Percentiles rank a stretch among this genome's conserved stretches.
phyloP scores from a whole-genome alignment of 2,888 invertebrate species.

The Microctonus aethiopoides region DNA sequence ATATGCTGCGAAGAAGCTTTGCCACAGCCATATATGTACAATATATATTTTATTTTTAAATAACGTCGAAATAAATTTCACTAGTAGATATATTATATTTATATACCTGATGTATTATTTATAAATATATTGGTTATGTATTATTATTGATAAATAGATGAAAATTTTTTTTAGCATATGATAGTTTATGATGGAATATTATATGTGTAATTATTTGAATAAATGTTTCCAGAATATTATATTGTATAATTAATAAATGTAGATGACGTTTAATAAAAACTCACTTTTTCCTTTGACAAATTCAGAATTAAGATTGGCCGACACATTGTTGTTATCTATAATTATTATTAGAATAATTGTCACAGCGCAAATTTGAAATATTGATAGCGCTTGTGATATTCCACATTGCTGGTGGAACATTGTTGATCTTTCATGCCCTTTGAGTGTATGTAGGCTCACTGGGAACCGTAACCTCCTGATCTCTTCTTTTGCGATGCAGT shows the following conservation, averaged over 20 bases:
- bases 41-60: not conserved
- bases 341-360: slow-evolving; percentile 52
- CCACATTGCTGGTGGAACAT: slow-evolving; percentile 62
- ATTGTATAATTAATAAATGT: not conserved
- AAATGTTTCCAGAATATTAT: slow-evolving; percentile 39
- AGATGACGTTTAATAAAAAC: slow-evolving; percentile 58
- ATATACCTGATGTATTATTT: not conserved
- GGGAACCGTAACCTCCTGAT: slow-evolving; percentile 41
- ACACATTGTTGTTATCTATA: slow-evolving; percentile 54
- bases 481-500: slow-evolving; percentile 35
- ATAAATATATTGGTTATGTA: not conserved
- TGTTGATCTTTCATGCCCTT: slow-evolving; percentile 65
- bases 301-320: slow-evolving; percentile 70
- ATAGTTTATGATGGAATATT: not conserved
- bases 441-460: slow-evolving; percentile 16
- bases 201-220: not conserved
- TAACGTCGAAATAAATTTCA: not conserved
- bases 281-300: slow-evolving; percentile 85
- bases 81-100: not conserved
- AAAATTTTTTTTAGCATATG: slow-evolving; percentile 25
- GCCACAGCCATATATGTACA: not conserved
- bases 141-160: slow-evolving; percentile 17
- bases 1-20: not conserved
- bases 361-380: slow-evolving; percentile 50
- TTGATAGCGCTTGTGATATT: slow-evolving; percentile 58